Evolutionary conservation across 1,140 invertebrate species (phyloP), one percentile per base, ranked within the genome.

Genomic region (Musca domestica): DNA sequence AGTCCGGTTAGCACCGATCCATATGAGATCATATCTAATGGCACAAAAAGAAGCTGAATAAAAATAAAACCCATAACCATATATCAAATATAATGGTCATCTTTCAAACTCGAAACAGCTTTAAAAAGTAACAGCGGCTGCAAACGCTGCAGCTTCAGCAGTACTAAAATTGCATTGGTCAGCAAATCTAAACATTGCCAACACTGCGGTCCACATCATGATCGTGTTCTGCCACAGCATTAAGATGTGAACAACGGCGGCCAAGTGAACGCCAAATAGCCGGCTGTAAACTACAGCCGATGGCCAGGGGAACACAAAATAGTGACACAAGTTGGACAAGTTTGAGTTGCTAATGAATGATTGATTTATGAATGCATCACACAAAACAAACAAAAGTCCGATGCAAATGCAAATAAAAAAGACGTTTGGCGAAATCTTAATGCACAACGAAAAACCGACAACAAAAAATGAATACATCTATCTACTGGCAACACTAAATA

Each of bases 321-420:
- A 25, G 56, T 61, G 56, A 61, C 56, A 61, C 56, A 61, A 41
- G 56, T 61, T 61, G 56, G 56, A 61, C 56, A 61, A 61, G 56
- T 61, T 41, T 61, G 56, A 61, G 56, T 34, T 41, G 34, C 56
- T 61, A 61, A 61, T 61, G 56, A 61, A 61, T 61, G 56, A 61
- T 61, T 61, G 56, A 61, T 61, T 61, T 61, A 61, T 61, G 56
- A 61, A 61, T 61, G 56, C 56, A 61, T 34, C 27, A 34, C 34
- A 41, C 10, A 41, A 41, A 41, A 41, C 34, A 41, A 41, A 34
- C 19, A 61, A 12, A 34, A 61, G 22, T 34, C 14, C 20, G 14
- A 61, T 61, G 56, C 56, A 61, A 61, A 61, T 61, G 19, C 20
- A 19, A 34, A 61, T 41, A 58, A 23, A 41, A 41, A 41, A 41